Conservation (phyloP, 2,113 vertebrate species). For the Phycodurus eques region DNA sequence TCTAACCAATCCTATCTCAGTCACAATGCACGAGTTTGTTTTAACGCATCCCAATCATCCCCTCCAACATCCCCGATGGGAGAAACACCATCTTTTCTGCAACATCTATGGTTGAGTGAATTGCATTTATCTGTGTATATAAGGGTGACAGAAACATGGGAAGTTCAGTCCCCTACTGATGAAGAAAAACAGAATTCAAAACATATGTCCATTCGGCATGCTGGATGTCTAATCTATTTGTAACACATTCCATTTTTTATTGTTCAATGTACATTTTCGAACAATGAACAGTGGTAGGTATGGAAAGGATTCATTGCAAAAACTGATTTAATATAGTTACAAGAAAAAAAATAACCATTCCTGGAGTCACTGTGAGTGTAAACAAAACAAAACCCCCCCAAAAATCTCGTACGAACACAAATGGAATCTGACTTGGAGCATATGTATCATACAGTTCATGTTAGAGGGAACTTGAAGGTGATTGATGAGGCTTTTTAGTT, state of each 20-base stretch:
- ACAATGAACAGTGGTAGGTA: constrained; percentile 45
- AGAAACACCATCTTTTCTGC: constrained; percentile 46
- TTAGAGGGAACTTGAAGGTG: not conserved
- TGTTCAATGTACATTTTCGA: constrained; percentile 54
- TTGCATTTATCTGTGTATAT: constrained; percentile 47
- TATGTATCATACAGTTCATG: constrained; percentile 16
- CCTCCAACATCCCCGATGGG: constrained; percentile 1
- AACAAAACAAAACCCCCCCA: constrained; percentile 39
- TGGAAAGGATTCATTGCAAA: constrained; percentile 41
- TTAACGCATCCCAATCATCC: constrained; percentile 23
- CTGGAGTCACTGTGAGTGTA: constrained; percentile 38
- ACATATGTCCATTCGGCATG: constrained; percentile 46
- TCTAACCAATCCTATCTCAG: constrained; percentile 46
- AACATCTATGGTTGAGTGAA: constrained; percentile 39
- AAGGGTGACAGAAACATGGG: constrained; percentile 33
- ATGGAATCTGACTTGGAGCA: constrained; percentile 39
- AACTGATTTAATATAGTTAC: constrained; percentile 30
- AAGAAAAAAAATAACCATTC: constrained; percentile 46
- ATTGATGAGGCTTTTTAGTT: constrained; percentile 9
- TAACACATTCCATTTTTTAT: constrained; percentile 46
- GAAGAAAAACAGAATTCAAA: constrained; percentile 42
- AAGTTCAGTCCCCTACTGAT: constrained; percentile 19
- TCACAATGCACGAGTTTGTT: constrained; percentile 30
- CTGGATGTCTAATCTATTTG: constrained; percentile 49
- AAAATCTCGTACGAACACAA: constrained; percentile 10